A percentile compares a stretch with the other conserved stretches of the same genome.
Conservation (phyloP, 2,113 vertebrate genomes). For the Solenodon paradoxus region DNA sequence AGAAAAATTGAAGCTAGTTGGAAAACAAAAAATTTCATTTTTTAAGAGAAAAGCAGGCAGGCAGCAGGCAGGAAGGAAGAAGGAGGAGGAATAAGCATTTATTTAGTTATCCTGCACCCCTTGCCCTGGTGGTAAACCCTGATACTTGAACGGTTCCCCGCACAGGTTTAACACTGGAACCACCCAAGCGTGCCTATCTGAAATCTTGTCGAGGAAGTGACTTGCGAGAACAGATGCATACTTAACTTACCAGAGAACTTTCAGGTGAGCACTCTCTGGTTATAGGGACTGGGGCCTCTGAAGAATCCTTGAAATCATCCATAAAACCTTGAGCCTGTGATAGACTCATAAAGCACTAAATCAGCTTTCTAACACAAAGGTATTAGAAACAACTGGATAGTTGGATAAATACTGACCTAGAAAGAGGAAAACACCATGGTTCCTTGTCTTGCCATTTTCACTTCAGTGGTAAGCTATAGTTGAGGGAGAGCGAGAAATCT, state of each 20-base stretch:
- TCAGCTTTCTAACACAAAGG: neutral
- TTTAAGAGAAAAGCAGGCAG: too few relatives aligned
- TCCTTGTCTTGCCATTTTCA: neutral
- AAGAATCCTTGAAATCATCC: neutral
- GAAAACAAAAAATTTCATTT: too few relatives aligned
- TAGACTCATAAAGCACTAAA: neutral
- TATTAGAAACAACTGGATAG: neutral
- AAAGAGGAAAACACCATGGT: neutral
- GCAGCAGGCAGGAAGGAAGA: too few relatives aligned
- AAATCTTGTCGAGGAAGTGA: neutral
- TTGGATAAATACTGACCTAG: neutral
- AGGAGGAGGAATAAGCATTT: too few relatives aligned
- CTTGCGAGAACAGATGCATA: neutral
- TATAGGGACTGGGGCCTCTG: rapidly evolving
- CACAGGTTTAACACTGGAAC: too few relatives aligned
- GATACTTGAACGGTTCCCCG: too few relatives aligned
- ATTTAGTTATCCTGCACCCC: too few relatives aligned
- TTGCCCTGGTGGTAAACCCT: too few relatives aligned
- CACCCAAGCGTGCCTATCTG: too few relatives aligned
- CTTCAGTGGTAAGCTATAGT: neutral
- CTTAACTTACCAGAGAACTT: neutral
- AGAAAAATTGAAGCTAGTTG: neutral
- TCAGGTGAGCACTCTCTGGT: neutral
- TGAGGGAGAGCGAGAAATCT: neutral
- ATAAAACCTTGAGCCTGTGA: neutral